Evolutionary conservation across 2,888 invertebrate species (phyloP), one percentile per base, ranked within the genome.

Genomic region (Dysmachus trigonus): DNA sequence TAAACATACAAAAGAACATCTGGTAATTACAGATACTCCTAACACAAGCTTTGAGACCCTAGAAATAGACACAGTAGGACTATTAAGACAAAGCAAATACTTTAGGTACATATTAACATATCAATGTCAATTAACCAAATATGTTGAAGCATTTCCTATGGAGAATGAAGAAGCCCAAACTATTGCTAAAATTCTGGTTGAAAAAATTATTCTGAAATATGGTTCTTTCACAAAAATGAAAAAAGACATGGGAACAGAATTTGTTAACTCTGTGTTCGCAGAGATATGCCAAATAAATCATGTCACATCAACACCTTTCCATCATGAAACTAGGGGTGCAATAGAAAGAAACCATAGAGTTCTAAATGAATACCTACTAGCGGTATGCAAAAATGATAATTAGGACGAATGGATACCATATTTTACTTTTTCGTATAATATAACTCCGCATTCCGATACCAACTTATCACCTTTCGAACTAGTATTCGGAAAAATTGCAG

Each of bases 291-390:
- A 51, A 31, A 38, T 62, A 38, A 38, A 38, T n/a, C n/a, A n/a
- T n/a, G n/a, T 4, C 38, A 38, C 72, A 31, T 86, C 86, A 33
- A 87, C 85, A 27, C 83, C 87, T 5, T 86, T 85, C 81, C 86
- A 87, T 85, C 79, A 81, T 71, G 81, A 86, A 72, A 72, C 47
- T 15, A 18, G 82, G 13, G n/a, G n/a, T 15, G 38, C 71, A 27
- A 62, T 81, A 8, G 86, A 86, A 82, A 33, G 81, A 18, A 86
- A 86, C 22, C 86, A 83, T 35, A 13, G 86, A 74, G 84, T 84
- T 8, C 27, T 86, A 18, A 86, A 86, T 51, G 74, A 73, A 6
- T 85, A 86, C 27, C n/a, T 86, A 2, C 22, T 72, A 22, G 33
- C 6, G 2, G 33, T 33, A 5, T n/a, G n/a, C n/a, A 53, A 53